These are phyloP conservation scores for Ommatoiulus sabulosus DNA, from an alignment of 2,888 invertebrate species.

Conservation along the genomic window DNA sequence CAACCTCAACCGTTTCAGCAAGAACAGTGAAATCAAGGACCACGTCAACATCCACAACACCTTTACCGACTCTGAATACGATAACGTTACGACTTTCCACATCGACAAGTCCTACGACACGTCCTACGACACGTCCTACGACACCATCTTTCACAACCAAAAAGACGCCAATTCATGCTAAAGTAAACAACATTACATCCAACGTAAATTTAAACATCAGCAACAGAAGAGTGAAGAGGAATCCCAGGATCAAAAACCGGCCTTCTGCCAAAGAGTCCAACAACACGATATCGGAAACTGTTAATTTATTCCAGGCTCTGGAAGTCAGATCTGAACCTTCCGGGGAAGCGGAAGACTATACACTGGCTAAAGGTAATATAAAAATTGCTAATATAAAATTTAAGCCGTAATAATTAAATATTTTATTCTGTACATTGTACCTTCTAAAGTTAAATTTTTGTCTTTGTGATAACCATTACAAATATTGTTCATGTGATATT, in stretches of 20 bases:
- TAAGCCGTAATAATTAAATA: too few species aligned
- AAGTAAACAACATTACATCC: slow-evolving; percentile 23
- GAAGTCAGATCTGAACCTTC: slow-evolving; percentile 72
- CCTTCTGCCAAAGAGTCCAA: slow-evolving; percentile 63
- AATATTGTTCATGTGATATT: too few species aligned
- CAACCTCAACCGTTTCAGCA: slow-evolving; percentile 1
- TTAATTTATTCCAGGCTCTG: slow-evolving; percentile 89
- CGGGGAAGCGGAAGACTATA: background rate
- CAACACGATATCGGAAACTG: slow-evolving; percentile 80
- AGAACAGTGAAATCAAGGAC: background rate
- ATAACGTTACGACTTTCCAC: slow-evolving; percentile 23
- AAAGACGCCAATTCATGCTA: background rate
- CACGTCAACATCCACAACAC: slow-evolving; percentile 46
- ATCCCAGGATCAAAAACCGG: background rate
- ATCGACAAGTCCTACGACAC: background rate
- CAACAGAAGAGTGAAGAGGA: slow-evolving; percentile 19
- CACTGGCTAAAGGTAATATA: slow-evolving; percentile 55
- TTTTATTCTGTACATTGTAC: too few species aligned
- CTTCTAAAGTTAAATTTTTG: too few species aligned
- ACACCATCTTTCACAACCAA: background rate
- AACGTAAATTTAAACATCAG: slow-evolving; percentile 57
- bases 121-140: background rate
- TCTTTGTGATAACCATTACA: too few species aligned
- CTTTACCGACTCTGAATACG: background rate
- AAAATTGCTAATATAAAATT: too few species aligned